Percentiles rank a stretch among this genome's conserved stretches.
Evolutionary conservation across 1,140 invertebrate genomes (phyloP).

Genomic region (Trichogramma pretiosum): DNA sequence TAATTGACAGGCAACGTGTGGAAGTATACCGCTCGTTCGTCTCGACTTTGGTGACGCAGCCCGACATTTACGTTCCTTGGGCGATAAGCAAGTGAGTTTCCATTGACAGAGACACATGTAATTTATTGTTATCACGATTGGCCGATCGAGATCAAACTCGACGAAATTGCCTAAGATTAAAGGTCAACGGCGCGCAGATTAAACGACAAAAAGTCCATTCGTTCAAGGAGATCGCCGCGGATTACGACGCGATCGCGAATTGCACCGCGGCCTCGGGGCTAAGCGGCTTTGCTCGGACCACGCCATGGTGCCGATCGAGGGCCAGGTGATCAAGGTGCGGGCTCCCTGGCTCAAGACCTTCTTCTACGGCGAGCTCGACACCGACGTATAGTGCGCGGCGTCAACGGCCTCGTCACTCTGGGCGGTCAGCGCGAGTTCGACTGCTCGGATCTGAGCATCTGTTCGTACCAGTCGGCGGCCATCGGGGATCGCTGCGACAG

Average conservation of each 20-base stretch:
- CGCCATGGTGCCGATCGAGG: constrained; percentile 73
- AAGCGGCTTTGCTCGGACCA: constrained; percentile 67
- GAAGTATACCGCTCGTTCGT: constrained; percentile 77
- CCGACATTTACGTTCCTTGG: constrained; percentile 66
- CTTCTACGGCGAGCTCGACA: constrained; percentile 73
- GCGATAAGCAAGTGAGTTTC: constrained; percentile 50
- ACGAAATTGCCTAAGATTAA: constrained; percentile 48
- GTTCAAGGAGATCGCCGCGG: constrained; percentile 50
- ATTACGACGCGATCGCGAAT: constrained; percentile 78
- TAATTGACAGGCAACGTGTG: constrained; percentile 59
- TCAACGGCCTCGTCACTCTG: constrained; percentile 61
- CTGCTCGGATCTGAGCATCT: constrained; percentile 60
- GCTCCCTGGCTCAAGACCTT: constrained; percentile 87
- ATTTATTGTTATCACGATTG: no score
- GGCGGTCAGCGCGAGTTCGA: constrained; percentile 78
- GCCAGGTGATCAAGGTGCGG: constrained; percentile 76
- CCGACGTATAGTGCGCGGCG: constrained; percentile 78
- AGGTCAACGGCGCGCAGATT: constrained; percentile 50
- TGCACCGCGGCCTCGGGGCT: constrained; percentile 79
- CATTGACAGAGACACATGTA: not conserved
- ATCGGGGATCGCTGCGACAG: constrained; percentile 67
- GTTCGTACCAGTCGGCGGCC: constrained; percentile 59
- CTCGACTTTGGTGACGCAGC: constrained; percentile 67
- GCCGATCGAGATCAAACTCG: no score
- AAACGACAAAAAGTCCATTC: constrained; percentile 49